These are phyloP conservation scores for Eupithecia abbreviata DNA, from an alignment of 2,888 invertebrate genomes.

Conservation along the genomic window DNA sequence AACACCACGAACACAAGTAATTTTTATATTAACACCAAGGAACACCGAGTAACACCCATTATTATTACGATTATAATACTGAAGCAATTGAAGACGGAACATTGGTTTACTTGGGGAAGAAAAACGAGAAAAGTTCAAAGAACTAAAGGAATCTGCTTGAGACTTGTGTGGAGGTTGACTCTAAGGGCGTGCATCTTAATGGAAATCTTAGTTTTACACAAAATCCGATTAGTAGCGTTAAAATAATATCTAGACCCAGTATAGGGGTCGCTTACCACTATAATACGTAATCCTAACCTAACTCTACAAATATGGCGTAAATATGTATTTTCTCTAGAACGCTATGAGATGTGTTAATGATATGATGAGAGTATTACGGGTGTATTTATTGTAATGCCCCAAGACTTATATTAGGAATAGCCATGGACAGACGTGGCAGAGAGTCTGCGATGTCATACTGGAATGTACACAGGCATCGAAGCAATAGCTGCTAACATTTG, in stretches of 20 bases:
- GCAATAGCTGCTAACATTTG: background rate
- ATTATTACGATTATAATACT: slow-evolving; percentile 3
- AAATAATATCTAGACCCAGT: slow-evolving; percentile 56
- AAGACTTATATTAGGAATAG: slow-evolving; percentile 49
- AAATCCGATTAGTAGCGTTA: slow-evolving; percentile 34
- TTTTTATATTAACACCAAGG: slow-evolving; percentile 10
- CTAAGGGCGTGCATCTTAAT: slow-evolving; percentile 21
- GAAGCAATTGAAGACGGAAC: background rate
- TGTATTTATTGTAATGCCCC: slow-evolving; percentile 42
- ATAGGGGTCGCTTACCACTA: slow-evolving; percentile 68
- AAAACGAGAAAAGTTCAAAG: background rate
- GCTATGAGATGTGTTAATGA: slow-evolving; percentile 81
- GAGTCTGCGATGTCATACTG: background rate
- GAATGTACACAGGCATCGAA: background rate
- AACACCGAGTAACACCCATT: slow-evolving; percentile 3
- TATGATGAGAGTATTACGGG: slow-evolving; percentile 72
- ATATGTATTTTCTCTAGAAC: slow-evolving; percentile 73
- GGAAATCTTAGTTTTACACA: slow-evolving; percentile 9
- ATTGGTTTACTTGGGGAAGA: background rate
- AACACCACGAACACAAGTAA: slow-evolving; percentile 13
- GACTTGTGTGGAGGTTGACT: background rate
- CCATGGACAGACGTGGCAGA: slow-evolving; percentile 45
- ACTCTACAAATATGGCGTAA: slow-evolving; percentile 67
- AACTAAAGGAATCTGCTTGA: background rate
- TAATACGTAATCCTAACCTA: slow-evolving; percentile 59